These are phyloP conservation scores for Lasiurus borealis DNA, from an alignment of 2,113 vertebrate genomes.

Conservation along the genomic window DNA sequence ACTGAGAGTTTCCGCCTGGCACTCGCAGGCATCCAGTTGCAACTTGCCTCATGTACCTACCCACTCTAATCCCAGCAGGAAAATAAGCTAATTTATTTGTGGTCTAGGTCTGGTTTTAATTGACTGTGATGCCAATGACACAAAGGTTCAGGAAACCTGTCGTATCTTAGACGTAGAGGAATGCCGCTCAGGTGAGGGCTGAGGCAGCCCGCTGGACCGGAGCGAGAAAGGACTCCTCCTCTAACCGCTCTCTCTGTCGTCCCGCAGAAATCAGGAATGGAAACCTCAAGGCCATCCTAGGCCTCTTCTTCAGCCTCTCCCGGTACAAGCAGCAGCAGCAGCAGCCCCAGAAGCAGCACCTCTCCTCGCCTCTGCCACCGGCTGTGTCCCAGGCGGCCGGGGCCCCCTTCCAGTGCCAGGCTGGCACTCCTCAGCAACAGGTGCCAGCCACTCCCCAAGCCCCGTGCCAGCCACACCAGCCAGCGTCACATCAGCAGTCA, in stretches of 20 bases:
- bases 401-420: slow-evolving; percentile 84
- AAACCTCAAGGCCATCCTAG: slow-evolving; percentile 98
- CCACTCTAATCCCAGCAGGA: not conserved
- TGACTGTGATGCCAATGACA: slow-evolving; percentile 25
- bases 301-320: slow-evolving; percentile 98
- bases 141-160: slow-evolving; percentile 52
- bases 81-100: slow-evolving; percentile 65
- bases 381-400: slow-evolving; percentile 80
- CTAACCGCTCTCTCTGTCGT: slow-evolving; percentile 75
- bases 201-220: accelerated
- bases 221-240: not conserved
- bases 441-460: slow-evolving; percentile 84
- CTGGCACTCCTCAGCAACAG: slow-evolving; percentile 82
- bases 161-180: slow-evolving; percentile 41
- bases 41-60: not conserved
- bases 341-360: slow-evolving; percentile 88
- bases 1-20: not conserved
- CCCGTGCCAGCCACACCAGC: slow-evolving; percentile 87
- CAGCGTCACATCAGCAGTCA: slow-evolving; percentile 83
- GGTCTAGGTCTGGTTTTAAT: slow-evolving; percentile 62
- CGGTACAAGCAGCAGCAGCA: slow-evolving; percentile 98
- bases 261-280: slow-evolving; percentile 98
- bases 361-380: slow-evolving; percentile 74
- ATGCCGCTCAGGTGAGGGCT: accelerated
- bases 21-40: not conserved